phyloP scores from a whole-genome alignment of 2,113 vertebrate genomes.

The Diphyllodes magnificus region DNA sequence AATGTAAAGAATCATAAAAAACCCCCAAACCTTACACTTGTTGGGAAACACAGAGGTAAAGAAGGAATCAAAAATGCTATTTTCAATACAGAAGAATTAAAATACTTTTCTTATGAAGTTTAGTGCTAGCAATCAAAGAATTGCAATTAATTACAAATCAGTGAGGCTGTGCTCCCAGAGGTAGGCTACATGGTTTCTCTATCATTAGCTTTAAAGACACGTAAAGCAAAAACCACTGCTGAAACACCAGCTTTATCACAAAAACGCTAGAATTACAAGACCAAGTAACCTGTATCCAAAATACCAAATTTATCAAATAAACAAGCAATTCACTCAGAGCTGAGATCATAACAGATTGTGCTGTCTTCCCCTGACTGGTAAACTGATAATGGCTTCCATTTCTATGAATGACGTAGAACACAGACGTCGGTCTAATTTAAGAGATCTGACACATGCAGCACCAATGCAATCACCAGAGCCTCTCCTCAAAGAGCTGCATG shows the following conservation, averaged over 20 bases:
- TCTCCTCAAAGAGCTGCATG: neutral
- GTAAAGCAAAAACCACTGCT: neutral
- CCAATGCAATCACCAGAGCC: neutral
- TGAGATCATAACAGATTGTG: neutral
- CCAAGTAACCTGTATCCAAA: neutral
- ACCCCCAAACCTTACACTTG: neutral
- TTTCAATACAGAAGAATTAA: neutral
- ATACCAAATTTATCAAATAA: neutral
- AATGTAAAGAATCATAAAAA: neutral
- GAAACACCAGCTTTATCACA: neutral
- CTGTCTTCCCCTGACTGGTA: neutral
- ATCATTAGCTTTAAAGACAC: neutral
- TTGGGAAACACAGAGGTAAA: neutral
- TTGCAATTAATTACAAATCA: neutral
- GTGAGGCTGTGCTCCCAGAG: neutral
- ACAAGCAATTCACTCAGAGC: neutral
- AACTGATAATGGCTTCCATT: neutral
- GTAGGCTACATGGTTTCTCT: neutral
- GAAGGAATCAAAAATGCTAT: neutral
- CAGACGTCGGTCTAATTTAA: neutral
- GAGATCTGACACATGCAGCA: neutral
- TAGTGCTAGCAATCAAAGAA: neutral
- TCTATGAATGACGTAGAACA: neutral
- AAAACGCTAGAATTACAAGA: neutral
- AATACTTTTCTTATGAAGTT: neutral